A percentile compares a stretch with the other conserved stretches of the same genome.
These are phyloP conservation scores for Chrysomela aeneicollis DNA, from an alignment of 2,888 invertebrate genomes.

Conservation along the genomic window DNA sequence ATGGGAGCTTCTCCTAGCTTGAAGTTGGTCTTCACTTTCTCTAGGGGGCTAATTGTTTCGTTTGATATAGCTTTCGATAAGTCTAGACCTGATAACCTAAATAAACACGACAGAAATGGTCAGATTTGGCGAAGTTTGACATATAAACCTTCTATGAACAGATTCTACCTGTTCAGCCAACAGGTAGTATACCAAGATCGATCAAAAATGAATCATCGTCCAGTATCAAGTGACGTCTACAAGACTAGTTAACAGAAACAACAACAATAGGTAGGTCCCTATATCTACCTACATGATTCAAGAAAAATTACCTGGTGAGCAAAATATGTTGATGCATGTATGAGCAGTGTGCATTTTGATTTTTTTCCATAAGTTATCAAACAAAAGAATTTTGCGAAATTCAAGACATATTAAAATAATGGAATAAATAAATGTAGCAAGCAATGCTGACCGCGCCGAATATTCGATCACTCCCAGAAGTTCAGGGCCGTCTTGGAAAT, in stretches of 20 bases:
- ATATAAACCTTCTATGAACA: too few species aligned
- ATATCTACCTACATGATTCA: neutral
- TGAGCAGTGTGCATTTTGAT: conserved; percentile 55
- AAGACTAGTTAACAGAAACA: conserved; percentile 11
- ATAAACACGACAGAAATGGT: conserved; percentile 23
- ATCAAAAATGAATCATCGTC: conserved; percentile 3
- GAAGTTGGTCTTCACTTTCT: conserved; percentile 56
- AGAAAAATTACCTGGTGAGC: conserved; percentile 57
- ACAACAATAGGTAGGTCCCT: neutral
- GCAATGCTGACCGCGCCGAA: conserved; percentile 40
- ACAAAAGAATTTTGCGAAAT: conserved; percentile 26
- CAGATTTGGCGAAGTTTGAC: neutral
- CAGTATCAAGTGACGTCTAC: neutral
- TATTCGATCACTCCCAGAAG: conserved; percentile 24
- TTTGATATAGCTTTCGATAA: conserved; percentile 51
- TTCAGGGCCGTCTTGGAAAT: conserved; percentile 32
- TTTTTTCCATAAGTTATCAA: conserved; percentile 50
- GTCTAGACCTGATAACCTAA: conserved; percentile 56
- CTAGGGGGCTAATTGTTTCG: conserved; percentile 50
- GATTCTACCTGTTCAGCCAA: too few species aligned
- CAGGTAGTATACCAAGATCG: neutral
- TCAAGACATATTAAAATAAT: conserved; percentile 45
- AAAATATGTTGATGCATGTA: conserved; percentile 62
- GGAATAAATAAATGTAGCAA: conserved; percentile 37
- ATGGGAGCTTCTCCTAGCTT: conserved; percentile 48